Conservation (phyloP, 2,113 vertebrate genomes). For the Mus spicilegus region DNA sequence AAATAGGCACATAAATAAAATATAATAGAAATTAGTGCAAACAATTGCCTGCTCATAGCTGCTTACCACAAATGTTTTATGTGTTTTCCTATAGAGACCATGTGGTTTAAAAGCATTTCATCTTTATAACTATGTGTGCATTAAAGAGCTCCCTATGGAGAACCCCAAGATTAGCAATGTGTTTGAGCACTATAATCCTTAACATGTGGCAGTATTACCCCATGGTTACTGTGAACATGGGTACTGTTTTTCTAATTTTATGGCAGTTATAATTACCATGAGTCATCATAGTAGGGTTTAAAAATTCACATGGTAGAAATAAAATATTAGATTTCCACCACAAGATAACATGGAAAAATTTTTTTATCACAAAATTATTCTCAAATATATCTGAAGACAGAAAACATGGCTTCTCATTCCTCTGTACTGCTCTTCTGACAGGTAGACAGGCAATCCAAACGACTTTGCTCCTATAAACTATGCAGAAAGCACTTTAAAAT, state of each 20-base stretch:
- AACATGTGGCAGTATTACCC: neutral
- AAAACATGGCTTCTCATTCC: neutral
- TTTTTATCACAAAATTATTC: neutral
- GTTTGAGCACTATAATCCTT: conserved; percentile 11
- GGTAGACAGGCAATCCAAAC: neutral
- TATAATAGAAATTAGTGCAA: neutral
- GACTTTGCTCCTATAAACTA: neutral
- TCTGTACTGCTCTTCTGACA: neutral
- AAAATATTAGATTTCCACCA: neutral
- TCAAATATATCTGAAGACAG: neutral
- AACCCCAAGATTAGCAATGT: neutral
- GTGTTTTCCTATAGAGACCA: neutral
- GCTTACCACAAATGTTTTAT: neutral
- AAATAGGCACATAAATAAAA: neutral
- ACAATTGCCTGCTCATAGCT: neutral
- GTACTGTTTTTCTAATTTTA: conserved; percentile 24
- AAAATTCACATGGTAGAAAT: neutral
- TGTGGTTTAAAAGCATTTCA: neutral
- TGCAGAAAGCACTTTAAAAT: neutral
- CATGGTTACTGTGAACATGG: neutral
- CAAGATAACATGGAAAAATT: neutral
- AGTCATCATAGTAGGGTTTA: neutral
- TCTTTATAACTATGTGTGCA: conserved; percentile 42
- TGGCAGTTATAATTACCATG: neutral
- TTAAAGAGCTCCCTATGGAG: neutral